phyloP scores from a whole-genome alignment of 2,888 invertebrate species.

The Thymelicus sylvestris region DNA sequence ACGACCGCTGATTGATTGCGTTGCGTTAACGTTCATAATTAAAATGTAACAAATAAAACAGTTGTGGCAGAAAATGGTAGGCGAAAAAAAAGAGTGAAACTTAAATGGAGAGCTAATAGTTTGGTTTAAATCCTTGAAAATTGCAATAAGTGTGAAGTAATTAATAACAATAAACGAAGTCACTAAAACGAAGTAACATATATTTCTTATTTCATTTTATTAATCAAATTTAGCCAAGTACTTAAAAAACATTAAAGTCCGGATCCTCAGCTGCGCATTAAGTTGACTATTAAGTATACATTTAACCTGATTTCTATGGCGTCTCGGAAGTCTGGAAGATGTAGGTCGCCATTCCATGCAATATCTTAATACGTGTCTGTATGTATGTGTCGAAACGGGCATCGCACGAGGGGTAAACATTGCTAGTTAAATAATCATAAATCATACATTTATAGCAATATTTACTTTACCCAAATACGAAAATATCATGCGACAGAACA shows the following conservation, averaged over 20 bases:
- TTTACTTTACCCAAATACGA: conserved; percentile 64
- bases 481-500: conserved; percentile 56
- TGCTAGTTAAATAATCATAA: conserved; percentile 68
- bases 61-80: too few relatives aligned
- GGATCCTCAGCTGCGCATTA: conserved; percentile 19
- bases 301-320: conserved; percentile 34
- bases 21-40: conserved; percentile 2
- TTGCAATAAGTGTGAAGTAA: too few relatives aligned
- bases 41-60: not conserved
- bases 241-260: conserved; percentile 16
- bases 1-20: not conserved
- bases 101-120: too few relatives aligned
- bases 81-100: not conserved
- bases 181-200: too few relatives aligned
- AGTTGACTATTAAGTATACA: conserved; percentile 31
- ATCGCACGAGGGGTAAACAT: conserved; percentile 55
- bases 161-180: too few relatives aligned
- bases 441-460: conserved; percentile 66
- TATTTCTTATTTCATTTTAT: not conserved
- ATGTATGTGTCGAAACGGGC: conserved; percentile 50
- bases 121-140: too few relatives aligned
- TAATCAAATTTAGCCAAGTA: conserved; percentile 15
- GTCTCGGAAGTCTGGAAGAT: conserved; percentile 34
- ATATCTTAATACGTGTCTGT: conserved; percentile 33
- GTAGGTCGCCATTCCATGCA: conserved; percentile 35